phyloP scores from a whole-genome alignment of 2,113 vertebrate species.

The Haplotaxodon microlepis region DNA sequence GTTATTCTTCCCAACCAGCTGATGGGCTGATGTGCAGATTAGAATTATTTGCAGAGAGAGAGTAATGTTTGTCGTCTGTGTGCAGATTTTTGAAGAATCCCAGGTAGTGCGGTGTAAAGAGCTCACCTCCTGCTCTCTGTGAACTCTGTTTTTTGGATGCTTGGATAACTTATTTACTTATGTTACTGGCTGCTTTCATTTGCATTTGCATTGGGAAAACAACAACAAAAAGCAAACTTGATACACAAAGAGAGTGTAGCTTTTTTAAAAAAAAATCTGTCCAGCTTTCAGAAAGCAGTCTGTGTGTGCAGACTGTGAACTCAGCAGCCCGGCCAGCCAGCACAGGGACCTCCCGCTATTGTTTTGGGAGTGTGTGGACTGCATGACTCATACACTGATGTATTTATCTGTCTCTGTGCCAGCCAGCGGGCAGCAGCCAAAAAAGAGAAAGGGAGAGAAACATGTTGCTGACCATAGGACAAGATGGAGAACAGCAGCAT shows the following conservation, averaged over 20 bases:
- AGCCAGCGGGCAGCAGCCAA: neutral
- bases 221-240: neutral
- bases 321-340: constrained; percentile 57
- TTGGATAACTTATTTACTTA: neutral
- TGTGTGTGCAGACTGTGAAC: constrained; percentile 58
- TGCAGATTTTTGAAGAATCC: neutral
- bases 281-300: constrained; percentile 45
- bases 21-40: neutral
- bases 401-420: constrained; percentile 60
- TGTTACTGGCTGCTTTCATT: neutral
- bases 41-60: neutral
- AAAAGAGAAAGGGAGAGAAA: neutral
- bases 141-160: neutral
- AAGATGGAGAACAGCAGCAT: neutral
- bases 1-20: constrained; percentile 36
- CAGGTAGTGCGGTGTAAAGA: neutral
- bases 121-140: neutral
- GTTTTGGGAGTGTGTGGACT: constrained; percentile 67
- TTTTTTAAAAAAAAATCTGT: neutral
- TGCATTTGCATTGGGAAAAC: neutral
- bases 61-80: neutral
- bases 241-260: neutral
- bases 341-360: constrained; percentile 65
- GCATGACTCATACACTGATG: constrained; percentile 65
- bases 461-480: neutral